Evolutionary conservation across 1,140 invertebrate species (phyloP), one percentile per base, ranked within the genome.

Genomic region (Panagrolaimus sp.): DNA sequence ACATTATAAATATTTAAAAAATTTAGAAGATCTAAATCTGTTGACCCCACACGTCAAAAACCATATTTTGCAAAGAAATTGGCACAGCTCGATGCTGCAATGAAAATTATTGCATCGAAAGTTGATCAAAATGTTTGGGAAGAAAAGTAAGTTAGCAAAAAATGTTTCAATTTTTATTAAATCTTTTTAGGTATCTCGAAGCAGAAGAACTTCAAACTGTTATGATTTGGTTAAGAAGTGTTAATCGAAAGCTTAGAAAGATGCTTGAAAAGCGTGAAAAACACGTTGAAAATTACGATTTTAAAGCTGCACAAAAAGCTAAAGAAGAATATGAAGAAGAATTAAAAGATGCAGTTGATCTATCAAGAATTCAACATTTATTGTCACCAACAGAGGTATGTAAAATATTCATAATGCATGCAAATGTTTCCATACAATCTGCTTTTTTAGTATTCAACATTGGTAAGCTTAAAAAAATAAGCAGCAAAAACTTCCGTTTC

Each of bases 131-230:
- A 27, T 57, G 27, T 57, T 25, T 57, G 51, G 51, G 51, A 57
- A 9, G 51, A 57, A 25, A 57, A 57, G 51, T 57, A 57, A 57
- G 20, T 5, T 20, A 57, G 5, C 20, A 23, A 5, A 25, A 57
- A 1, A n/a, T 4, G n/a, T 57, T 57, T 20, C n/a, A n/a, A n/a
- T n/a, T 11, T 5, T 3, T 2, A 57, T n/a, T n/a, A n/a, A 20
- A 25, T 57, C n/a, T n/a, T n/a, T 57, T 20, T 16, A 57, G 51
- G 20, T 57, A 57, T 25, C 20, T 11, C n/a, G 51, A 57, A 25
- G 51, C 51, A 11, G 51, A 57, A 57, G 51, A 57, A 57, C 27
- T 57, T 11, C 51, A 57, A 57, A 25, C 51, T 25, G 51, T 57
- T 20, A 20, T 57, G 13, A 27, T 57, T 57, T 57, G 51, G 51